Base-by-base conservation (phyloP, 2,113 vertebrate species). In the Aspidoscelis tigris region DNA sequence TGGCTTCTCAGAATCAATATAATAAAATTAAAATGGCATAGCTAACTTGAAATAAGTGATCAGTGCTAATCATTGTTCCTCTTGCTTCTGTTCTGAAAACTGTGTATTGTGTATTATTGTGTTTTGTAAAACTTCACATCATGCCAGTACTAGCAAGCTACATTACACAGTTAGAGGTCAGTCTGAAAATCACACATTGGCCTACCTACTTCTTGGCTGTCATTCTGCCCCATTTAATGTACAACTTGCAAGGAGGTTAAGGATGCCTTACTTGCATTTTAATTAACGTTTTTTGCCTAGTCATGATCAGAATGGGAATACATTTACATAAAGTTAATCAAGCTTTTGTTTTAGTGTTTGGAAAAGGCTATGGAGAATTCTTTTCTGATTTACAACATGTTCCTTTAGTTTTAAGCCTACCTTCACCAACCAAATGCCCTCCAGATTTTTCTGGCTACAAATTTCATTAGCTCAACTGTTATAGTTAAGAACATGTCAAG, bases 241-340 rank as follows among this genome's bases (percentile, higher is more conserved):
- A 81, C 91, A 91, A 91, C 86, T 90, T 89, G 76, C 72, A 39
- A 24, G 86, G 83, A 81, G 81, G 65, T 85, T 58, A 71, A 33
- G 55, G 76, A 64, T 91, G 81, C 91, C 88, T 76, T 89, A 78
- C 90, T 82, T 82, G 64, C 90, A 92, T 91, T 79, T 84, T 94
- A 93, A 93, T 94, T 85, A 94, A 89, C 87, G n/a, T 91, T 84
- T 87, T 92, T 78, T 94, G 86, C 92, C 92, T 94, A 81, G 88
- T 91, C 89, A 90, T 91, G 88, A 93, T 92, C 85, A 88, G 89
- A 91, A 90, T 88, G 85, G 80, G 87, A 88, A 80, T 92, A 12
- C 71, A 87, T 94, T 93, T 94, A 82, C 88, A 92, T 95, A 93
- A 91, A 89, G 78, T 89, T 93, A 93, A 90, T 93, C 84, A 94